Evolutionary conservation across 2,113 vertebrate genomes (phyloP).

Genomic region (Eurystomus gularis): DNA sequence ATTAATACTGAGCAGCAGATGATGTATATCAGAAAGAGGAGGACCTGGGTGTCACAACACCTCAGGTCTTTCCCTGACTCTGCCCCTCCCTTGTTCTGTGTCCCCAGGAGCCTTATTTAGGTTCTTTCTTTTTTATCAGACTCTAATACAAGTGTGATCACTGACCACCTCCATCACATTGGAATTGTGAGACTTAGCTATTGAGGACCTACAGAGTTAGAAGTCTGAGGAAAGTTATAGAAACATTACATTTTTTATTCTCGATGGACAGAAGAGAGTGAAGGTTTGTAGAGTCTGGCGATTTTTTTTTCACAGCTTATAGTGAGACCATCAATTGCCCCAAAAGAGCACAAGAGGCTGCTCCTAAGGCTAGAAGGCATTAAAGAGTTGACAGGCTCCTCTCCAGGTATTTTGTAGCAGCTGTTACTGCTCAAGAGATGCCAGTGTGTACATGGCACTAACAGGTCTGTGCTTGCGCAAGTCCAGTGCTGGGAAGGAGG

Average conservation of each 20-base stretch:
- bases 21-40: background rate
- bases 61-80: background rate
- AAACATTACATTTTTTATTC: background rate
- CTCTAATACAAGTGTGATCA: background rate
- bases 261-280: background rate
- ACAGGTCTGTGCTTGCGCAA: background rate
- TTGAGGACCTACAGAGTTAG: background rate
- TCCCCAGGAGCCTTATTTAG: background rate
- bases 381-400: background rate
- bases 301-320: background rate
- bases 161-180: background rate
- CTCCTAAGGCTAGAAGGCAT: background rate
- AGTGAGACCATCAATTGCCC: background rate
- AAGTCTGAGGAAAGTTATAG: background rate
- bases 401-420: background rate
- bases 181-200: background rate
- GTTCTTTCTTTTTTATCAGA: background rate
- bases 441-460: background rate
- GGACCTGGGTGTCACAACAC: background rate
- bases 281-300: background rate
- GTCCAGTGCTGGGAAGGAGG: background rate
- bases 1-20: background rate
- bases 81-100: background rate
- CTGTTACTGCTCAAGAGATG: background rate
- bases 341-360: background rate